phyloP scores from a whole-genome alignment of 2,888 invertebrate species.

The Perizoma affinitatum region DNA sequence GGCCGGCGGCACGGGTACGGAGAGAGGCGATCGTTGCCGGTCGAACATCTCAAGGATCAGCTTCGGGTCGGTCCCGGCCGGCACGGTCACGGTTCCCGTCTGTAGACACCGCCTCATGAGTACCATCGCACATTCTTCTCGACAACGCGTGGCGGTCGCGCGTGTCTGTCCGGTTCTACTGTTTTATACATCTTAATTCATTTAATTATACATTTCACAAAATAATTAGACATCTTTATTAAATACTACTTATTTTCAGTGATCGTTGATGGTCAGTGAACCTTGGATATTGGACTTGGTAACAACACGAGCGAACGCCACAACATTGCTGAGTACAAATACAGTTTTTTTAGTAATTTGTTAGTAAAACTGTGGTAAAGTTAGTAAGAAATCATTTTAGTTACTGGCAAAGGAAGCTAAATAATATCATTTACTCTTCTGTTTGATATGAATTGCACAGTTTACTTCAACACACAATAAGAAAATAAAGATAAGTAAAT shows the following conservation, averaged over 20 bases:
- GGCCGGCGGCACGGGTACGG: conserved; percentile 68
- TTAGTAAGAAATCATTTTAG: conserved; percentile 21
- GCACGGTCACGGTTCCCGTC: conserved; percentile 83
- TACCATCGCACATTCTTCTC: conserved; percentile 80
- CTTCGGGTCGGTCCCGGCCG: conserved; percentile 82
- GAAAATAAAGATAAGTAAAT: too few species aligned
- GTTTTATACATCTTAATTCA: neutral
- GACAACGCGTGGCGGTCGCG: conserved; percentile 72
- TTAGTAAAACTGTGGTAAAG: conserved; percentile 12
- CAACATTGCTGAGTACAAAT: conserved; percentile 66
- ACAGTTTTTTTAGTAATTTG: conserved; percentile 39
- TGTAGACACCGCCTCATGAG: conserved; percentile 68
- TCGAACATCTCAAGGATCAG: conserved; percentile 84
- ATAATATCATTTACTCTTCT: neutral
- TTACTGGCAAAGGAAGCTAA: conserved; percentile 22
- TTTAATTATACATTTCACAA: too few species aligned
- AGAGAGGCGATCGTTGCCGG: conserved; percentile 74
- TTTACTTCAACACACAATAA: too few species aligned
- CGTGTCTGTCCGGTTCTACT: conserved; percentile 40
- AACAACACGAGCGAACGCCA: conserved; percentile 80
- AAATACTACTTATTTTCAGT: neutral
- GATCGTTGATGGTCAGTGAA: conserved; percentile 41
- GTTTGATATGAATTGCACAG: neutral
- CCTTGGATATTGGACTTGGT: conserved; percentile 38
- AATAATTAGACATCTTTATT: too few species aligned